Evolutionary conservation across 2,888 invertebrate genomes (phyloP).

Genomic region (Selenia dentaria): DNA sequence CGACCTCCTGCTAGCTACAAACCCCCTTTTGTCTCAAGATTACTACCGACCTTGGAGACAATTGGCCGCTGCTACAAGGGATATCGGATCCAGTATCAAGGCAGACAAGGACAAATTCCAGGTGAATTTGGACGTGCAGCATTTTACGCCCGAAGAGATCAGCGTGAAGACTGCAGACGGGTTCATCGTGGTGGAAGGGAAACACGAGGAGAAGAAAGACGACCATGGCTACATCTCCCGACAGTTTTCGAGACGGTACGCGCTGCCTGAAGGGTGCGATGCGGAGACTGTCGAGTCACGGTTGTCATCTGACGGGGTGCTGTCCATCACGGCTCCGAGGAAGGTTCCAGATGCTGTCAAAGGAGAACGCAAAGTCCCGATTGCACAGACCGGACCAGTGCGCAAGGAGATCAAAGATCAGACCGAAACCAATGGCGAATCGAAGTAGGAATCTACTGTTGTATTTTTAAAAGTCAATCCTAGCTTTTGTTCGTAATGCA

Average conservation of each 20-base stretch:
- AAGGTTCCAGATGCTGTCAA: slow-evolving; percentile 56
- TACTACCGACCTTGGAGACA: slow-evolving; percentile 76
- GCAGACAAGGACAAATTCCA: slow-evolving; percentile 75
- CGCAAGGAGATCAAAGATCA: slow-evolving; percentile 81
- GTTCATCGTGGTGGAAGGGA: slow-evolving; percentile 89
- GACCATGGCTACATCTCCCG: slow-evolving; percentile 90
- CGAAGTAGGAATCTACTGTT: not conserved
- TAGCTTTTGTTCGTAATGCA: too few relatives aligned
- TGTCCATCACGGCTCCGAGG: slow-evolving; percentile 88
- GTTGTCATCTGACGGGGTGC: slow-evolving; percentile 90
- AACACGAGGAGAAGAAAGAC: slow-evolving; percentile 91
- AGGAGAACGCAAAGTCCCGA: slow-evolving; percentile 82
- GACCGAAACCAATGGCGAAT: slow-evolving; percentile 45
- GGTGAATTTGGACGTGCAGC: slow-evolving; percentile 90
- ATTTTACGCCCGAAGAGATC: slow-evolving; percentile 90
- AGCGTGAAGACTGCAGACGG: slow-evolving; percentile 90
- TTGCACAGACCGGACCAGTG: slow-evolving; percentile 86
- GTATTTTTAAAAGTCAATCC: too few relatives aligned
- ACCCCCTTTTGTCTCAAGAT: slow-evolving; percentile 53
- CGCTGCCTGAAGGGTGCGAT: slow-evolving; percentile 89
- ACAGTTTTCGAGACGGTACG: slow-evolving; percentile 90
- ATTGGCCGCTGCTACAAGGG: slow-evolving; percentile 73
- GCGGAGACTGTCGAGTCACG: slow-evolving; percentile 88
- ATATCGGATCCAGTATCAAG: slow-evolving; percentile 81
- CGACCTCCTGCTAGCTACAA: slow-evolving; percentile 60